These are phyloP conservation scores for Vidua chalybeata DNA, from an alignment of 2,113 vertebrate genomes.

Conservation along the genomic window DNA sequence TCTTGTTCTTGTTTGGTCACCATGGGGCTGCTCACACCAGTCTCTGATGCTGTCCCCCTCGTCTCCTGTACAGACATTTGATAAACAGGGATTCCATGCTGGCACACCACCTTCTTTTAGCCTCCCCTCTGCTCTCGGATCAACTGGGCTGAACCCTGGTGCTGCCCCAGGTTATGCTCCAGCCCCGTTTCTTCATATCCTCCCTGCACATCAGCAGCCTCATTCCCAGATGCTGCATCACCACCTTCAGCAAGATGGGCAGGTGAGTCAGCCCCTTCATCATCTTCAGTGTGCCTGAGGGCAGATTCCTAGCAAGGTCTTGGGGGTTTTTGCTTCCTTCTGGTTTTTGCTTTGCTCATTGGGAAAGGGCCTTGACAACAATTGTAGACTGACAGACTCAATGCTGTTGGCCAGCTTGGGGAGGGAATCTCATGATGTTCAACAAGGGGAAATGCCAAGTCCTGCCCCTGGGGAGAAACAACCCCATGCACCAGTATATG, in stretches of 20 bases:
- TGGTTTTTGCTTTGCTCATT: background rate
- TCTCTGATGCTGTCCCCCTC: background rate
- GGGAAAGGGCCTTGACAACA: background rate
- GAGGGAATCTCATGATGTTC: background rate
- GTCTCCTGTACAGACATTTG: background rate
- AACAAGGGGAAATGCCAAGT: background rate
- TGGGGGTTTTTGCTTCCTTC: background rate
- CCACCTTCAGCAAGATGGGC: background rate
- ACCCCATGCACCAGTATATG: background rate
- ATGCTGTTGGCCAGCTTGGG: background rate
- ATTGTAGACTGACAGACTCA: background rate
- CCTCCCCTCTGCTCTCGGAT: background rate
- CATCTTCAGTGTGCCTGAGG: background rate
- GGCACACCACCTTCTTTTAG: background rate
- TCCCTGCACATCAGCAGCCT: background rate
- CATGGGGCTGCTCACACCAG: background rate
- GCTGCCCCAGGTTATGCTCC: background rate
- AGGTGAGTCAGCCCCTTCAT: background rate
- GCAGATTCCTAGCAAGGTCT: background rate
- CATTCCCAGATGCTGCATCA: constrained; percentile 1
- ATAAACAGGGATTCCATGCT: background rate
- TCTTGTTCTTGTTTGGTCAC: background rate
- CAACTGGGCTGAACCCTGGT: background rate
- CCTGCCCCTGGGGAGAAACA: background rate
- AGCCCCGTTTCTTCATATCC: background rate